A percentile compares a stretch with the other conserved stretches of the same genome.
Evolutionary conservation across 1,140 invertebrate species (phyloP).

Genomic region (Plodia interpunctella): DNA sequence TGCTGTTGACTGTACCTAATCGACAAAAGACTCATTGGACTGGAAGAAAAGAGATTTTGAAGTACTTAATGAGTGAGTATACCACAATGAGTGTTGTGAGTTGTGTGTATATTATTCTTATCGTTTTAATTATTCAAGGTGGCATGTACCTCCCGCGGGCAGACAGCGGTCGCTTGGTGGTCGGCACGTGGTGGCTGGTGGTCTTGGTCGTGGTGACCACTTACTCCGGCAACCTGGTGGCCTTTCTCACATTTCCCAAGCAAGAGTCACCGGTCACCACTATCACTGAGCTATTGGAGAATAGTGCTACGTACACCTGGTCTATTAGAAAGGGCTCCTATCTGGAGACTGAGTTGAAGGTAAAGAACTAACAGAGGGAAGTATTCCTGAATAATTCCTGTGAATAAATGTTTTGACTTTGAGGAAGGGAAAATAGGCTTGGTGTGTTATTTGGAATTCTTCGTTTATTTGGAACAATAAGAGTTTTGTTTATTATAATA

Average conservation of each 20-base stretch:
- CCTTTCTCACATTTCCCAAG: conserved; percentile 94
- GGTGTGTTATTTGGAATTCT: no score
- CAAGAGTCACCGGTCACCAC: conserved; percentile 87
- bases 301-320: conserved; percentile 83
- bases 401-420: no score
- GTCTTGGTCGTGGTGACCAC: conserved; percentile 93
- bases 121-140: conserved; percentile 75
- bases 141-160: conserved; percentile 90
- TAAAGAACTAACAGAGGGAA: no score
- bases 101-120: background rate
- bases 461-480: no score
- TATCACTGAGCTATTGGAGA: conserved; percentile 82
- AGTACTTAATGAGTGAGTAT: no score
- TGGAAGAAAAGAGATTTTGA: no score
- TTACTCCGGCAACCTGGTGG: conserved; percentile 95
- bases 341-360: conserved; percentile 82
- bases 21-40: no score
- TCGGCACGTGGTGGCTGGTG: conserved; percentile 95
- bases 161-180: conserved; percentile 91
- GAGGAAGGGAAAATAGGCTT: no score
- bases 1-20: no score
- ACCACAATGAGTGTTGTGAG: no score
- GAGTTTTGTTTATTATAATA: no score
- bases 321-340: conserved; percentile 85
- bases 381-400: no score